Evolutionary conservation across 2,113 vertebrate species (phyloP), one percentile per base, ranked within the genome.

Genomic region (Struthio camelus): DNA sequence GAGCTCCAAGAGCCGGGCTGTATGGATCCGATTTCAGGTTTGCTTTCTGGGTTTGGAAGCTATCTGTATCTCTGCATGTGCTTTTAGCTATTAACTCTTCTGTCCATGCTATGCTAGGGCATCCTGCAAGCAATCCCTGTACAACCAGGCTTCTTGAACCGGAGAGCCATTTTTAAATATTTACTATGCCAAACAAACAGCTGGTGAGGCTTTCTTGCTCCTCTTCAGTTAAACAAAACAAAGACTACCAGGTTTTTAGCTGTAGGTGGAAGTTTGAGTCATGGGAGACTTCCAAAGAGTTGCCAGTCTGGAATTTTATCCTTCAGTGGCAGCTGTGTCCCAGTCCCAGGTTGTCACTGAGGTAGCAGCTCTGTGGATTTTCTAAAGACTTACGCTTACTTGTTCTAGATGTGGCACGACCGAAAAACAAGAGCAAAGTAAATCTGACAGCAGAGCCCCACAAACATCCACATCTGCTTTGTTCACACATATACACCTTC

Each of bases 241-340:
- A 95, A 96, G 81, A 84, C 90, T 87, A 90, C 82, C 59, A 88
- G 54, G 40, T 79, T 93, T 90, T 14, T 62, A 71, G 58, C 32
- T 58, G 23, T 53, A 62, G 66, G 75, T 95, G 70, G 76, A 82
- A 92, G 40, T 67, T 76, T 42, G 62, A 79, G 28, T 80, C 80
- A n/a, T 8, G 53, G 34, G 64, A 88, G 65, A 34, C 61, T 80
- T 77, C 13, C 42, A 71, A 62, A 80, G 30, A 14, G 14, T 92
- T 51, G 15, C 2, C 11, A 30, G 6, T 34, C 14, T 56, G 56
- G 81, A 23, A 11, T 88, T 85, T 92, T 61, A 71, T 54, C 4
- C n/a, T 66, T n/a, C n/a, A 59, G 46, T 48, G 18, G 24, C 42
- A 62, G 28, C 24, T 11, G 4, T 6, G 44, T 80, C 24, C 75